A percentile compares a stretch with the other conserved stretches of the same genome.
phyloP scores from a whole-genome alignment of 2,797 vertebrate species.

The Orestias chungarensis region DNA sequence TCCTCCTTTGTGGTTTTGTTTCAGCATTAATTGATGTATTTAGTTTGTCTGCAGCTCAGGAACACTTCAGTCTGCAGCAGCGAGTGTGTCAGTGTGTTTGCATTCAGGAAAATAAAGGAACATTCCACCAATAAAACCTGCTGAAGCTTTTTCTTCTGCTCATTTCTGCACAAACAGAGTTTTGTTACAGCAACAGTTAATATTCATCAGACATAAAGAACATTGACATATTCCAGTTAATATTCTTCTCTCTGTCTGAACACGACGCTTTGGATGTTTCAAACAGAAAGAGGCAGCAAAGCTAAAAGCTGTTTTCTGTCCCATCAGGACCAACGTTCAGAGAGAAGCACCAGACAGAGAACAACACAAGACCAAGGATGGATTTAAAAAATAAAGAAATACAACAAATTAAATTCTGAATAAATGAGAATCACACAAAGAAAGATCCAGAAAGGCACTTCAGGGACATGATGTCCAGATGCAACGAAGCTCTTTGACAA shows the following conservation, averaged over 20 bases:
- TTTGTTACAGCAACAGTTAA: slow-evolving; percentile 42
- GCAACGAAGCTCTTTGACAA: slow-evolving; percentile 44
- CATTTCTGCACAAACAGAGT: slow-evolving; percentile 17
- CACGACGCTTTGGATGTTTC: slow-evolving; percentile 44
- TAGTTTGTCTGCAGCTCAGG: neutral
- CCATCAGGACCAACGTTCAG: slow-evolving; percentile 57
- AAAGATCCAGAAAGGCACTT: slow-evolving; percentile 76
- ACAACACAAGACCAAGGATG: slow-evolving; percentile 42
- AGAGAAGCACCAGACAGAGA: slow-evolving; percentile 74
- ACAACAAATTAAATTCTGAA: slow-evolving; percentile 14
- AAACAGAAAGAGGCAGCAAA: slow-evolving; percentile 60
- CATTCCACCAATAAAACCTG: neutral
- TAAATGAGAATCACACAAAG: slow-evolving; percentile 37
- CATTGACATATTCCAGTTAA: slow-evolving; percentile 38
- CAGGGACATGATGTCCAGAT: slow-evolving; percentile 52
- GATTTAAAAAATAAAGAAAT: slow-evolving; percentile 27
- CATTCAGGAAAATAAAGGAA: neutral
- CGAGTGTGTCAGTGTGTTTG: neutral
- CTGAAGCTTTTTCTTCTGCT: slow-evolving; percentile 1
- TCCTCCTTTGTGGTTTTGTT: neutral
- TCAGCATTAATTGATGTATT: neutral
- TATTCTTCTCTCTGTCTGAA: slow-evolving; percentile 14
- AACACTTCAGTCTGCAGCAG: neutral
- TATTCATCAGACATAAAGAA: slow-evolving; percentile 39
- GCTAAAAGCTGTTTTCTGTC: slow-evolving; percentile 31